Evolutionary conservation across 2,797 vertebrate genomes (phyloP).

Genomic region (Chiroxiphia lanceolata): DNA sequence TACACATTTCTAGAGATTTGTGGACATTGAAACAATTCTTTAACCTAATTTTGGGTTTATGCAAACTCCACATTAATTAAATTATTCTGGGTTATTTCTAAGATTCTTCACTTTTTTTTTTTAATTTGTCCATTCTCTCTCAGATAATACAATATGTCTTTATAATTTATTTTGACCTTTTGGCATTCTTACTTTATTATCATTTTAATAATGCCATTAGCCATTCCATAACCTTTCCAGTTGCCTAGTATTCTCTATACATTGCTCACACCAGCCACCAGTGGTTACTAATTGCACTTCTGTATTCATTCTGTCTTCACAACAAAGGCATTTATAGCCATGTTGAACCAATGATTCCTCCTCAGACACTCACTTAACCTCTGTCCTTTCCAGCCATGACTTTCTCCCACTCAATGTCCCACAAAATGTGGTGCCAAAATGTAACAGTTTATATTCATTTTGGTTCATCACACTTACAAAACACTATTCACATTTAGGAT

Average conservation of each 20-base stretch:
- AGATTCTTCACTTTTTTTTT: not conserved
- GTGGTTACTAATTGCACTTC: not conserved
- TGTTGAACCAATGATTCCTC: not conserved
- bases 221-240: conserved; percentile 49
- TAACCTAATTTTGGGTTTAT: not conserved
- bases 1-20: not conserved
- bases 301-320: not conserved
- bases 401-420: not conserved
- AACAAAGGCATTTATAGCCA: not conserved
- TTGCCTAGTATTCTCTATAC: not conserved
- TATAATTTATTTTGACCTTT: conserved; percentile 20
- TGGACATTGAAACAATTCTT: not conserved
- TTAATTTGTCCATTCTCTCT: not conserved
- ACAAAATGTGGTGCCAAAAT: not conserved
- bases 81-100: not conserved
- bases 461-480: not conserved
- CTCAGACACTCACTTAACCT: not conserved
- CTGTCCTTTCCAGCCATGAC: not conserved
- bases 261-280: not conserved
- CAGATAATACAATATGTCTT: not conserved
- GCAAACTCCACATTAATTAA: not conserved
- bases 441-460: not conserved
- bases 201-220: conserved; percentile 46
- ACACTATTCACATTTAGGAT: not conserved
- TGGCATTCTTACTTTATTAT: not conserved